Base-by-base conservation (phyloP, 2,113 vertebrate species). In the Platichthys flesus region DNA sequence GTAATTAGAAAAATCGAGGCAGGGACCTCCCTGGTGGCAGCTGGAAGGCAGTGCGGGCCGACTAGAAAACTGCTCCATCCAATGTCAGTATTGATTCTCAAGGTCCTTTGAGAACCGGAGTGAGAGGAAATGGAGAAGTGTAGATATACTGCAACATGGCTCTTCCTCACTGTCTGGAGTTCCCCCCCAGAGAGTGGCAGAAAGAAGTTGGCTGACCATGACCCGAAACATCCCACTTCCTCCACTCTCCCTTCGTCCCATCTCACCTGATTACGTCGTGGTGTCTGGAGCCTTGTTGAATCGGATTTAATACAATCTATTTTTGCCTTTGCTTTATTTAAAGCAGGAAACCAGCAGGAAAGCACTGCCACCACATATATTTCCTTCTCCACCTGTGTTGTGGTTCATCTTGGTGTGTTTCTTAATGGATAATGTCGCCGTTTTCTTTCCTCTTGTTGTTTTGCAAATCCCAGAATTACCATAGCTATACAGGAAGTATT, bases 111-210 rank as follows among this genome's bases (percentile, higher is more conserved):
- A 89, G 91, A 87, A 88, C 84, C 59, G 52, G 69, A 93, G 86
- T 85, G 85, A 88, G 85, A 84, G 88, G 89, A 93, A 92, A 91
- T 85, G 81, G 86, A 92, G 90, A 93, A 77, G 86, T 89, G 83
- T 78, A 89, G 88, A 92, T 89, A 73, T 87, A 89, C 87, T 88
- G 92, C 82, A 82, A 79, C 70, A 79, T 62, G 69, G 58, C 76
- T 78, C 79, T 88, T 28, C 81, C 85, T 85, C 81, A 78, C 85
- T 88, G 90, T 90, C 89, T 89, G 82, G 73, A 83, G 73, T 63
- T 70, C 63, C 37, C 83, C 90, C 87, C 89, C 60, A 23, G 77
- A 85, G 87, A 81, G 59, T 55, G 68, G 77, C 76, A 88, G 81
- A 66, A 73, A 86, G 81, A 85, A 75, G 76, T 78, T 77, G 54